These are phyloP conservation scores for Arenaria interpres DNA, from an alignment of 2,113 vertebrate genomes.

Conservation along the genomic window DNA sequence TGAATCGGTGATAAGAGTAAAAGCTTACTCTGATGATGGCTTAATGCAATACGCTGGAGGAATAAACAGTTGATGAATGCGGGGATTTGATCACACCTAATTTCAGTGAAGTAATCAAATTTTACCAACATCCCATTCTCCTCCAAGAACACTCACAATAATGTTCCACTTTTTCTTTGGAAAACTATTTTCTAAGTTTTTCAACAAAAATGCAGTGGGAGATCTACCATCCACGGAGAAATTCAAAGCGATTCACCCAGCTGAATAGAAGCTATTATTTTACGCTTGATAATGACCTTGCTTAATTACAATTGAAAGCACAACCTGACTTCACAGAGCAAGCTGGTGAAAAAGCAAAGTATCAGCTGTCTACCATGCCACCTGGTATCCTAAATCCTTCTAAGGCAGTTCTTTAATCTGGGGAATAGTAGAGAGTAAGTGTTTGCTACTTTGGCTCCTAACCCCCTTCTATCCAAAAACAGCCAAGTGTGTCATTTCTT, in stretches of 20 bases:
- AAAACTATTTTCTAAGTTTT: slow-evolving; percentile 17
- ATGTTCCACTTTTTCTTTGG: neutral
- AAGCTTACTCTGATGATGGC: neutral
- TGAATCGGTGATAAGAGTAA: neutral
- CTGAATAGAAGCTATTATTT: slow-evolving; percentile 39
- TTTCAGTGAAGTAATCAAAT: neutral
- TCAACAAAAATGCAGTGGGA: neutral
- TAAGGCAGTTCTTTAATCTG: slow-evolving; percentile 17
- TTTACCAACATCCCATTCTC: neutral
- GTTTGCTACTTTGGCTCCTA: slow-evolving; percentile 6
- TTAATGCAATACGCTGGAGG: neutral
- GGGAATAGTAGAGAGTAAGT: slow-evolving; percentile 34
- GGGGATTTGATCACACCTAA: neutral
- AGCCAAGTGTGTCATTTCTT: slow-evolving; percentile 49
- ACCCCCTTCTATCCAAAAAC: neutral
- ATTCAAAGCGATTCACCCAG: neutral
- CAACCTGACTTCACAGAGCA: slow-evolving; percentile 23
- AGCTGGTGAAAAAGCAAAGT: slow-evolving; percentile 46
- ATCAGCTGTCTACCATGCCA: slow-evolving; percentile 55
- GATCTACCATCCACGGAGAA: slow-evolving; percentile 3
- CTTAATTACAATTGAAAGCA: slow-evolving; percentile 53
- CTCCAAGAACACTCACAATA: neutral
- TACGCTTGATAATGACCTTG: slow-evolving; percentile 41
- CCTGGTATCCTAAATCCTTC: slow-evolving; percentile 55
- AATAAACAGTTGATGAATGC: neutral